Base-by-base conservation (phyloP, 2,113 vertebrate species). In the Polyodon spathula region DNA sequence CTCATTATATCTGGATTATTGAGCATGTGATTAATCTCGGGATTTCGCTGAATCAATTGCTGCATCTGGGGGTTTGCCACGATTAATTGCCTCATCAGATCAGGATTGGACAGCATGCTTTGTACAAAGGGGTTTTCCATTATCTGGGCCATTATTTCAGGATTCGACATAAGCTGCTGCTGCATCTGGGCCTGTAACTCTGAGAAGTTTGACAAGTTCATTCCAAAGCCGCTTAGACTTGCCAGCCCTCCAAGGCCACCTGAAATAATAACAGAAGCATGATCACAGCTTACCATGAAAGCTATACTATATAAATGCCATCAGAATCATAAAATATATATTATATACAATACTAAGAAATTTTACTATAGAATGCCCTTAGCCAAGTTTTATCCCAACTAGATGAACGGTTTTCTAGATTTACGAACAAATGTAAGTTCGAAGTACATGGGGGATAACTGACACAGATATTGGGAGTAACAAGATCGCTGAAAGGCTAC, bases 11-110 rank as follows among this genome's bases (percentile, higher is more conserved):
- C 88, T 61, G 88, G 88, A 73, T 89, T 90, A 79, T 89, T 89
- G 61, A 90, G 80, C 85, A 90, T 89, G 67, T 90, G 88, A 75
- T 83, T 87, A 59, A 90, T 89, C 68, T 90, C 87, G 76, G 88
- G 88, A 73, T 90, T 90, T 79, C 87, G 81, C 63, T 90, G 85
- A 79, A 89, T 79, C 68, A 90, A 68, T 67, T 89, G 88, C 60
- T 91, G 89, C 89, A 91, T 90, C 72, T 90, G 89, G 62, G 89
- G 89, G 67, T 91, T 91, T 63, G 86, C 86, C 86, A 90, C 85
- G 69, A 90, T 90, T 72, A 91, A 79, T 46, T 91, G 89, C 1
- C 88, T 82, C 89, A 90, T 89, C 60, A 89, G 66, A 58, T 90
- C 88, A 51, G 89, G 87, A 71, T 91, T 88, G 68, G 86, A 89